Base-by-base conservation (phyloP, 2,888 invertebrate genomes). In the Sclerodermus sp. region DNA sequence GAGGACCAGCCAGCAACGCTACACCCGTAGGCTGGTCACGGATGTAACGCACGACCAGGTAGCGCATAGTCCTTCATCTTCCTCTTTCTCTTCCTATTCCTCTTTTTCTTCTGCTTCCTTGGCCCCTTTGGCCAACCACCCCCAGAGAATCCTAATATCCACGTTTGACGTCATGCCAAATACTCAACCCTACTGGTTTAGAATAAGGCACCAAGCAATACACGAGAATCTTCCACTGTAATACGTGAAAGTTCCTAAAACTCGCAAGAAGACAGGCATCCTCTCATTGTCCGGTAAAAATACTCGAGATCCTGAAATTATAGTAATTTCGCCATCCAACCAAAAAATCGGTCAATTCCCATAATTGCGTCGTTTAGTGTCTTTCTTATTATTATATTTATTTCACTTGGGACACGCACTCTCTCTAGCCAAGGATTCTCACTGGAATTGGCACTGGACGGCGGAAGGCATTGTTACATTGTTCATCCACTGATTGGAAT, bases 81-180 rank as follows among this genome's bases (percentile, higher is more conserved):
- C 57, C 51, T 50, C 45, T 49, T 13, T 42, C 45, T 57, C 51
- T 55, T 59, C 46, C 50, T 58, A 52, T 44, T 54, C 47, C 55
- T 53, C 62, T 51, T 57, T 59, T 47, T 54, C 55, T 49, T 47
- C 44, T 49, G 51, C 60, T 53, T 60, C 55, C 57, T 58, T 45
- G 55, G 57, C 62, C 60, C 63, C 63, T 61, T 62, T 57, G 60
- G 62, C 63, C 59, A 55, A 58, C 53, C 57, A 65, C 62, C 66
- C 55, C 56, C 55, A 14, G 63, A 62, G 76, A 76, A 76, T 76
- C 71, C 76, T 70, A 76, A 76, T 76, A 74, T 74, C 73, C 57
- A 67, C 68, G 68, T 75, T 76, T 76, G 76, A 76, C 73, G 73
- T 69, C 70, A 76, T 76, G 76, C 76, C 76, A 76, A 75, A 72